Percentiles rank a stretch among this genome's conserved stretches.
phyloP scores from a whole-genome alignment of 2,888 invertebrate species.

The Cremastinae sp. region DNA sequence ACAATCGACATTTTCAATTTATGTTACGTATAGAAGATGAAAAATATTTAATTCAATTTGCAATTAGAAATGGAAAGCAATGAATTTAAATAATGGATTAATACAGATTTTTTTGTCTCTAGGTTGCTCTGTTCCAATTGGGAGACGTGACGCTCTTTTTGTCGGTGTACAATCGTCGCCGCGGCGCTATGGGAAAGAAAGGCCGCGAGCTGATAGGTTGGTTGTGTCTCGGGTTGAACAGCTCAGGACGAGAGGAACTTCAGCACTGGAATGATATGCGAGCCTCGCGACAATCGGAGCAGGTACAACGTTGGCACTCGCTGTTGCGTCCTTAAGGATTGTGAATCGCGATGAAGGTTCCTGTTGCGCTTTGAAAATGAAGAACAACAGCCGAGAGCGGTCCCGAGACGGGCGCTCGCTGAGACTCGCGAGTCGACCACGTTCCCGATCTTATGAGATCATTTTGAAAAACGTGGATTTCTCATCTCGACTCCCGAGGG shows the following conservation, averaged over 20 bases:
- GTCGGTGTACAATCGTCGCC: slow-evolving; percentile 94
- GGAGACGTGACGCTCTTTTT: slow-evolving; percentile 97
- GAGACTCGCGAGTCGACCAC: slow-evolving; percentile 39
- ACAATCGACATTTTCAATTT: too few relatives aligned
- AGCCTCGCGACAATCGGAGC: slow-evolving; percentile 90
- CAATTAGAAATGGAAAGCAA: too few relatives aligned
- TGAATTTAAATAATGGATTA: too few relatives aligned
- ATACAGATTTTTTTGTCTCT: slow-evolving; percentile 47
- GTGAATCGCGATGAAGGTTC: slow-evolving; percentile 31
- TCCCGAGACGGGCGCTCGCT: slow-evolving; percentile 21
- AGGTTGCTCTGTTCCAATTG: slow-evolving; percentile 97
- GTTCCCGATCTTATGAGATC: slow-evolving; percentile 42
- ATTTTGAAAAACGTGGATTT: slow-evolving; percentile 18
- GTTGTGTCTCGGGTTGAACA: slow-evolving; percentile 95
- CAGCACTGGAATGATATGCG: slow-evolving; percentile 97
- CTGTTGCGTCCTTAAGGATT: slow-evolving; percentile 83
- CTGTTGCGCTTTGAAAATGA: slow-evolving; percentile 45
- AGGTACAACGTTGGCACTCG: slow-evolving; percentile 97
- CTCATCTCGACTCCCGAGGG: slow-evolving; percentile 13
- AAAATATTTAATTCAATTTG: too few relatives aligned
- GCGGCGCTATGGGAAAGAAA: slow-evolving; percentile 94
- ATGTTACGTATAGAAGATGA: too few relatives aligned
- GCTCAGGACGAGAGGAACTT: slow-evolving; percentile 94
- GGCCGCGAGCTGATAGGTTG: slow-evolving; percentile 98
- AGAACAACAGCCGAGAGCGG: slow-evolving; percentile 11